Evolutionary conservation across 2,888 invertebrate species (phyloP), one percentile per base, ranked within the genome.

Genomic region (Callyntrura guangdongensis): DNA sequence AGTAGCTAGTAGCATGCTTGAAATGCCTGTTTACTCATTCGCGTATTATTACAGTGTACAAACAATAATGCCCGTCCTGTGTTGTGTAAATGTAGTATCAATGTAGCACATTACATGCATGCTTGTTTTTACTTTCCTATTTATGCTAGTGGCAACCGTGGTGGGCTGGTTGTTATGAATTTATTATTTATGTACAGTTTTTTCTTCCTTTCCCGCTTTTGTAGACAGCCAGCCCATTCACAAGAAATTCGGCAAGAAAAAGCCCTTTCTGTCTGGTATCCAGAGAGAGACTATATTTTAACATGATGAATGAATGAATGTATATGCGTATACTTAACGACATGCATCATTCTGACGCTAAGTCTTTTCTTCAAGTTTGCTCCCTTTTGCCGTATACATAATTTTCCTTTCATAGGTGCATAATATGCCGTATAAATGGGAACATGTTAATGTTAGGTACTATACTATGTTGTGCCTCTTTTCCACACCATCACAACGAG

Each of bases 311-410:
- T 90, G 90, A 86, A 79, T 61, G 64, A 49, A 89, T 47, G 69
- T 77, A 36, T 87, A 81, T 79, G 53, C 22, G 14, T 61, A 86
- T 77, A 83, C 67, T 87, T 81, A 53, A 56, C 74, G 22, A 79
- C 81, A 86, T 90, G 90, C 59, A 90, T 85, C 81, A 90, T 90
- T 69, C 85, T 89, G 84, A 89, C 79, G 90, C 90, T 67, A 90
- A 90, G 86, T 59, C 85, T 69, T 90, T 86, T 89, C 89, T 79
- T 89, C 89, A 89, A 83, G 47, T 83, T 64, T 67, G 45, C 20
- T 67, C 47, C 27, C 56, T 81, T 67, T 82, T 61, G 56, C 56
- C 56, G 27, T 79, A 27, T 56, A 82, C 61, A 82, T 61, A 36
- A 59, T 45, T 47, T 27, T 36, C 36, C 36, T 36, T 36, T 36